A percentile compares a stretch with the other conserved stretches of the same genome.
phyloP scores from a whole-genome alignment of 2,797 vertebrate species.

The Chelidonichthys spinosus region DNA sequence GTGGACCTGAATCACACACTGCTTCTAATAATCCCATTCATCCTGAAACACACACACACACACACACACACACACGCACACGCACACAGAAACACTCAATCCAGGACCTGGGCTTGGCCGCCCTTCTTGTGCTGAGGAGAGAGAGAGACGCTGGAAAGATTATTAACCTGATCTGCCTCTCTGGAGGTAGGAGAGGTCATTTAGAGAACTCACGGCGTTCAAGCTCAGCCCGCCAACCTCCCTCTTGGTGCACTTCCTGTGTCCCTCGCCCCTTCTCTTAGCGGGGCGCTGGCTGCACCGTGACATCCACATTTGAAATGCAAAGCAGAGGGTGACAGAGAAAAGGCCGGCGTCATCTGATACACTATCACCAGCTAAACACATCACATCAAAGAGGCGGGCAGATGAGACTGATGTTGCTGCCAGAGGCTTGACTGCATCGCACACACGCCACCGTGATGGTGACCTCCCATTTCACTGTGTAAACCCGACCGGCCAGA shows the following conservation, averaged over 20 bases:
- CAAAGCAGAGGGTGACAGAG: conserved; percentile 74
- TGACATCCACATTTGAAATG: conserved; percentile 78
- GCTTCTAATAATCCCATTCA: conserved; percentile 39
- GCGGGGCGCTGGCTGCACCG: conserved; percentile 27
- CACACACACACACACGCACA: conserved; percentile 23
- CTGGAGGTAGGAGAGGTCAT: conserved; percentile 54
- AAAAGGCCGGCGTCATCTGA: conserved; percentile 76
- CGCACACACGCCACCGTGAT: conserved; percentile 16
- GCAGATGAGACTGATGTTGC: conserved; percentile 59
- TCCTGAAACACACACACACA: conserved; percentile 3
- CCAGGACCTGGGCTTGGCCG: conserved; percentile 51
- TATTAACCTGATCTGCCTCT: conserved; percentile 54
- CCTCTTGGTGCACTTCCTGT: conserved; percentile 2
- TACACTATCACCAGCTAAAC: conserved; percentile 74
- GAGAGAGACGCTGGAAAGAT: conserved; percentile 57
- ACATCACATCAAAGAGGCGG: conserved; percentile 78
- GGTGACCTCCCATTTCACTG: conserved; percentile 30
- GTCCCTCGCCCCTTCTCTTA: conserved; percentile 34
- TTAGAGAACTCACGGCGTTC: conserved; percentile 34
- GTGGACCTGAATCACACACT: conserved; percentile 70
- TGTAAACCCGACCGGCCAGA: conserved; percentile 6
- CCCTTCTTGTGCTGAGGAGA: conserved; percentile 35
- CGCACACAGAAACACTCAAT: conserved; percentile 16
- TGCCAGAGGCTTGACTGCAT: conserved; percentile 28
- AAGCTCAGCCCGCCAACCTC: not conserved